Conservation (phyloP, 2,888 invertebrate genomes). For the Daptonema setosum region DNA sequence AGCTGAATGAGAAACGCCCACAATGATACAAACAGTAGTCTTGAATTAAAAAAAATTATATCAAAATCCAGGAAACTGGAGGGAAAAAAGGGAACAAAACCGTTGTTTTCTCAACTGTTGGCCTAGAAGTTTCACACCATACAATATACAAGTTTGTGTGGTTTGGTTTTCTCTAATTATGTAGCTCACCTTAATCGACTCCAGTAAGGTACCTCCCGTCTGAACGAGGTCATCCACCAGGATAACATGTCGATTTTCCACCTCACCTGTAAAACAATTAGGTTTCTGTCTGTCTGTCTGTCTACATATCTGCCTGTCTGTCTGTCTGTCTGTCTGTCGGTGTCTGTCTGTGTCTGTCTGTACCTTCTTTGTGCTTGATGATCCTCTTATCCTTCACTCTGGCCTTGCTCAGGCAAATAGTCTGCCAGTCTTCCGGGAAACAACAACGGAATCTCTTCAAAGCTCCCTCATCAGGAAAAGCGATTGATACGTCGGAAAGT, state of each 20-base stretch:
- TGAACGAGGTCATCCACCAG: conserved; percentile 31
- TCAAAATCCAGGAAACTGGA: too few relatives aligned
- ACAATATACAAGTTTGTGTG: too few relatives aligned
- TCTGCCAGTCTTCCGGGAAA: conserved; percentile 17
- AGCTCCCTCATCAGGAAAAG: conserved; percentile 32
- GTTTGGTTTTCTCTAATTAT: too few relatives aligned
- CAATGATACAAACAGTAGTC: too few relatives aligned
- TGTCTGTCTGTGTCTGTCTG: too few relatives aligned
- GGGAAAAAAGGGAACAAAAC: too few relatives aligned
- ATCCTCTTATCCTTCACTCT: conserved; percentile 25
- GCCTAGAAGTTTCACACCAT: too few relatives aligned
- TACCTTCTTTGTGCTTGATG: conserved; percentile 30
- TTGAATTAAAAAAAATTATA: too few relatives aligned
- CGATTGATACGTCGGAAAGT: conserved; percentile 24
- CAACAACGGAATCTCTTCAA: conserved; percentile 27
- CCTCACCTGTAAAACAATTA: conserved; percentile 20
- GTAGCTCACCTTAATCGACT: conserved; percentile 28
- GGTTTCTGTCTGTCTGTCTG: too few relatives aligned
- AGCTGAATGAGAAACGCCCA: conserved; percentile 9
- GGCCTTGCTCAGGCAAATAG: conserved; percentile 27
- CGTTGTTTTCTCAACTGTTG: too few relatives aligned
- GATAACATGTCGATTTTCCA: conserved; percentile 26
- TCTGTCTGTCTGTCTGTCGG: too few relatives aligned
- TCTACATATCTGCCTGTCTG: too few relatives aligned
- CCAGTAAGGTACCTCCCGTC: conserved; percentile 30